phyloP scores from a whole-genome alignment of 2,797 vertebrate species.

The Yasuhikotakia modesta region DNA sequence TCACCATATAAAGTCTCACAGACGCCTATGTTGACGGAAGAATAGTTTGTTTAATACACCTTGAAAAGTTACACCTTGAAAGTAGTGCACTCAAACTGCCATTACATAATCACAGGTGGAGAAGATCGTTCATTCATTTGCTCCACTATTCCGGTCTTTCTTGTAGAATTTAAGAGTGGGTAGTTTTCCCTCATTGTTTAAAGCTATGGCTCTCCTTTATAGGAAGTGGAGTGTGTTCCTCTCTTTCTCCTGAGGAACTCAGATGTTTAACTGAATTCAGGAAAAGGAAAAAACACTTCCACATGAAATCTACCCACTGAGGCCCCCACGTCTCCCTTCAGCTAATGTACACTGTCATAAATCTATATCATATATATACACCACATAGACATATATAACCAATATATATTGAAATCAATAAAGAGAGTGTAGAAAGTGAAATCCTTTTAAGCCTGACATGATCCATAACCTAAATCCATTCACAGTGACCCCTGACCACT shows the following conservation, averaged over 20 bases:
- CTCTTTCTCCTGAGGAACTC: conserved; percentile 63
- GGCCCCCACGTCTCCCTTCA: conserved; percentile 36
- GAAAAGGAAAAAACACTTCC: conserved; percentile 75
- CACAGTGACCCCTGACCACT: conserved; percentile 45
- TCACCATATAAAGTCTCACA: background rate
- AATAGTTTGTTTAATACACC: background rate
- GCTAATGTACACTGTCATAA: conserved; percentile 53
- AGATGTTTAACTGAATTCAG: conserved; percentile 67
- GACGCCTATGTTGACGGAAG: background rate
- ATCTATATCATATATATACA: conserved; percentile 50
- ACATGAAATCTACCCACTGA: conserved; percentile 63
- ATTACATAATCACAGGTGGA: background rate
- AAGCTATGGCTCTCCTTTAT: conserved; percentile 3
- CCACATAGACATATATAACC: conserved; percentile 24
- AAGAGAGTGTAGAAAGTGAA: conserved; percentile 1
- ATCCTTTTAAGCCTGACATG: conserved; percentile 12
- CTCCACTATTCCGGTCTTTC: background rate
- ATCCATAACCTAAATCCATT: conserved; percentile 46
- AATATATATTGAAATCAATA: background rate
- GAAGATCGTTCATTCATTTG: conserved; percentile 1
- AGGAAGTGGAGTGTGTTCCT: conserved; percentile 62
- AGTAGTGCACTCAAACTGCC: background rate
- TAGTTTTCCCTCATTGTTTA: conserved; percentile 27
- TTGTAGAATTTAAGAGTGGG: conserved; percentile 10
- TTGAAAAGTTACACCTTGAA: background rate